Evolutionary conservation across 1,140 invertebrate genomes (phyloP), one percentile per base, ranked within the genome.

Genomic region (Philotrypesis tridentata): DNA sequence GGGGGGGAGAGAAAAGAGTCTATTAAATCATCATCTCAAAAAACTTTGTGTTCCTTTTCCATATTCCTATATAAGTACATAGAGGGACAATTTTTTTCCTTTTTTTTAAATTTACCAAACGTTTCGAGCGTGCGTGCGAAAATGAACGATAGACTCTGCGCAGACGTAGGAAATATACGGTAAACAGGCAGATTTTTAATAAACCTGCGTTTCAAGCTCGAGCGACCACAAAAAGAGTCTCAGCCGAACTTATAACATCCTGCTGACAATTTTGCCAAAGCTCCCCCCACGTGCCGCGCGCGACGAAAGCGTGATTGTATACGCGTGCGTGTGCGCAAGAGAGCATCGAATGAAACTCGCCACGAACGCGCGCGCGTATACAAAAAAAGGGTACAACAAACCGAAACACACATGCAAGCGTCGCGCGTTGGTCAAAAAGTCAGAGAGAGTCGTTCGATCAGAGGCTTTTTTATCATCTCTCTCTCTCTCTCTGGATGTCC

Each of bases 381-480:
- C 37, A 25, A 72, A 43, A 43, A 72, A 72, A 72, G 70, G 70
- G 11, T 23, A 43, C n/a, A 43, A 43, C 33, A 72, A 43, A n/a
- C n/a, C 8, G 37, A 55, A 55, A 55, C 48, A 55, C 5, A 7
- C 21, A 5, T 43, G 11, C 7, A 17, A 55, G 48, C 21, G 48
- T 55, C 48, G 48, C 21, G 48, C 48, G 27, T 68, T 29, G 17
- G 7, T 55, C 9, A 48, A 70, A 68, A 48, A 70, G 27, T 60
- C 48, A 70, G 31, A 27, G 68, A 70, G 31, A 27, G 68, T 12
- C 14, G 31, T 72, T 79, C 68, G 68, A 79, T 79, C 67, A 40
- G 67, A 25, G n/a, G 12, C 78, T 61, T 43, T 43, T 43, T 14
- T 43, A 43, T 14, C 11, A 43, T 43, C 40, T 43, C 40, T 43